phyloP scores from a whole-genome alignment of 2,888 invertebrate species.

The Mimumesa dahlbomi region DNA sequence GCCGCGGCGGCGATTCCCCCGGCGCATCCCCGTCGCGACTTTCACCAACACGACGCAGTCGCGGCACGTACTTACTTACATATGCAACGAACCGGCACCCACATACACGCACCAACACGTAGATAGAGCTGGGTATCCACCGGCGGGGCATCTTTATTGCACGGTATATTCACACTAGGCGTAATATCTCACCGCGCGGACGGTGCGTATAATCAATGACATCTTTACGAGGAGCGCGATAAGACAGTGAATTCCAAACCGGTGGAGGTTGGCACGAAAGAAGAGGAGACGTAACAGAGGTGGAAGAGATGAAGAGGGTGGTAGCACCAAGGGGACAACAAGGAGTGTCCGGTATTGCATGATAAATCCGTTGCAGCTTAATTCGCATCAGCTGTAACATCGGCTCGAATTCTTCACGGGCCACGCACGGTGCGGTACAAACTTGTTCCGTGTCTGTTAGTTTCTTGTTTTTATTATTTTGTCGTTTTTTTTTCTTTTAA shows the following conservation, averaged over 20 bases:
- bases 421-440: constrained; percentile 39
- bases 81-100: constrained; percentile 14
- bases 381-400: constrained; percentile 62
- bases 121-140: not conserved
- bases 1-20: constrained; percentile 25
- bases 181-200: constrained; percentile 62
- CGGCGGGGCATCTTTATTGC: constrained; percentile 58
- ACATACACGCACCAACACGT: constrained; percentile 2
- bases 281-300: no score
- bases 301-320: no score
- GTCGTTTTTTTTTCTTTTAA: no score
- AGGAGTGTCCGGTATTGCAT: constrained; percentile 59
- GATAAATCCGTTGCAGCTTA: constrained; percentile 68
- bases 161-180: constrained; percentile 60
- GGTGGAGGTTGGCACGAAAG: constrained; percentile 19
- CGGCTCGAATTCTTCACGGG: constrained; percentile 46
- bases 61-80: constrained; percentile 18
- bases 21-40: constrained; percentile 40
- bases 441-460: constrained; percentile 36
- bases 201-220: constrained; percentile 69
- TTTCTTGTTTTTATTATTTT: constrained; percentile 9
- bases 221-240: constrained; percentile 69
- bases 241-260: constrained; percentile 50
- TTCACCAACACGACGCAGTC: constrained; percentile 41
- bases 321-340: constrained; percentile 36